Evolutionary conservation across 2,888 invertebrate species (phyloP).

Genomic region (Rutpela maculata): DNA sequence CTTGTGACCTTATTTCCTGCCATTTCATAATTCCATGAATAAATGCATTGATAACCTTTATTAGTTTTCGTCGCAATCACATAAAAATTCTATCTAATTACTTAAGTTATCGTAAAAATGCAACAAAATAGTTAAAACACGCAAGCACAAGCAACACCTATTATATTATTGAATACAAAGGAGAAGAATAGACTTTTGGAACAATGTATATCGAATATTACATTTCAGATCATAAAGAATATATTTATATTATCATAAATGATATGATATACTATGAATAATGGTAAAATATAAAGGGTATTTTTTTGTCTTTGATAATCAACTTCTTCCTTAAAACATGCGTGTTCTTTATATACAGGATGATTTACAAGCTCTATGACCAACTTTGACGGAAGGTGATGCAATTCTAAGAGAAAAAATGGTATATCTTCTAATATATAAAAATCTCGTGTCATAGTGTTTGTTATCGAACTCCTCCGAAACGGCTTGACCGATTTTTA

Average conservation of each 20-base stretch:
- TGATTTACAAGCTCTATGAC: too few species aligned
- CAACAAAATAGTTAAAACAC: conserved; percentile 31
- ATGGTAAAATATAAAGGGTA: background rate
- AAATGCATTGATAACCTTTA: conserved; percentile 36
- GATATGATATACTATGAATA: conserved; percentile 8
- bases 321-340: too few species aligned
- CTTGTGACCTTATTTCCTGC: conserved; percentile 14
- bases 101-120: conserved; percentile 38
- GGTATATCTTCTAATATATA: too few species aligned
- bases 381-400: too few species aligned
- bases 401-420: too few species aligned
- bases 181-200: conserved; percentile 14
- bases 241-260: conserved; percentile 12
- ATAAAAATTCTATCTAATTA: conserved; percentile 30
- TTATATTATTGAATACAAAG: conserved; percentile 11
- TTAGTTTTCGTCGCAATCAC: conserved; percentile 30
- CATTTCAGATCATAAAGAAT: conserved; percentile 8
- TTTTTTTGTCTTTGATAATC: background rate
- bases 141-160: conserved; percentile 30
- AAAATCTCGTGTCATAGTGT: too few species aligned
- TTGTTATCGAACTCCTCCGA: too few species aligned
- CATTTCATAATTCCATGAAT: conserved; percentile 20
- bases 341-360: too few species aligned
- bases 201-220: conserved; percentile 7
- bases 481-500: too few species aligned